phyloP scores from a whole-genome alignment of 2,113 vertebrate species.

The Thalassarche chlororhynchos region DNA sequence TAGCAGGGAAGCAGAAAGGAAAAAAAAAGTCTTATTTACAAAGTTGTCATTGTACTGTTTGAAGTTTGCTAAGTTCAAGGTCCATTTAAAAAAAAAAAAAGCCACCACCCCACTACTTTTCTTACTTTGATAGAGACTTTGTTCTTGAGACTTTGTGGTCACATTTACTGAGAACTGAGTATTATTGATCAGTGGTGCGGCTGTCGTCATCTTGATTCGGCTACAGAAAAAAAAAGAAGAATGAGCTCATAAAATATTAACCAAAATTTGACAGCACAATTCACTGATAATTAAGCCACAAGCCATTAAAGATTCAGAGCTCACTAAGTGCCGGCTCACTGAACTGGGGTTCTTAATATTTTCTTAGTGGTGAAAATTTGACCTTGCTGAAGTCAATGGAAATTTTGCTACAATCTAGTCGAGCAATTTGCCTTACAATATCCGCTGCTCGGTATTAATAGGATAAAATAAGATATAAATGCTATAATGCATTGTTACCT shows the following conservation, averaged over 20 bases:
- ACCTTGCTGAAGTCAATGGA: neutral
- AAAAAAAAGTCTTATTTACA: neutral
- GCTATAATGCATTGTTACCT: neutral
- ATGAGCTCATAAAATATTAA: neutral
- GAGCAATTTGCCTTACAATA: neutral
- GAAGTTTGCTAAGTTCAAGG: neutral
- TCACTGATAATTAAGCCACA: neutral
- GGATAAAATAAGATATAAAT: neutral
- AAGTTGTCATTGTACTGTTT: neutral
- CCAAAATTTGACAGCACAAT: neutral
- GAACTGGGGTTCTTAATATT: neutral
- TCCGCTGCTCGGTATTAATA: neutral
- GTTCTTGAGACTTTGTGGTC: constrained; percentile 67
- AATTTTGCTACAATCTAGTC: neutral
- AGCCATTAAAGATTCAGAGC: neutral
- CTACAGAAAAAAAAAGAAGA: neutral
- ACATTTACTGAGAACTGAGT: constrained; percentile 47
- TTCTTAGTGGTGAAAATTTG: neutral
- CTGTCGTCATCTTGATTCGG: constrained; percentile 69
- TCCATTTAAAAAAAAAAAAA: neutral
- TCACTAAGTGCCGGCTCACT: neutral
- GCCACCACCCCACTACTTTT: neutral
- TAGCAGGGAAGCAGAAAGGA: constrained; percentile 33
- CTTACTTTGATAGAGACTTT: constrained; percentile 80
- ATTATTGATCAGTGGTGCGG: neutral